These are phyloP conservation scores for Sturnira hondurensis DNA, from an alignment of 2,113 vertebrate genomes.

Conservation along the genomic window DNA sequence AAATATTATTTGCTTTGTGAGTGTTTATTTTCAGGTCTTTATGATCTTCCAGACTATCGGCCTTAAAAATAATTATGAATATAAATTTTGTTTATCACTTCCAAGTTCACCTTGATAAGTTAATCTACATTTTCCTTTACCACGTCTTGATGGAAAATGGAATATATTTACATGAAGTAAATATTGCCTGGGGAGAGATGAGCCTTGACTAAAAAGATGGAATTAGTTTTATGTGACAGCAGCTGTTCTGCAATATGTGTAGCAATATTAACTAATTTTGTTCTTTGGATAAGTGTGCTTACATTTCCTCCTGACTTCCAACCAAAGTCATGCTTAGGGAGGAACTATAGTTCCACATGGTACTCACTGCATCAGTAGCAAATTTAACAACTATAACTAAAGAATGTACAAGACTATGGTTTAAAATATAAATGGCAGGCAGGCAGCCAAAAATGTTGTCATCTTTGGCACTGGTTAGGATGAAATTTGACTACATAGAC, in stretches of 20 bases:
- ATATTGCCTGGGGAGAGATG: conserved; percentile 38
- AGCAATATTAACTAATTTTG: neutral
- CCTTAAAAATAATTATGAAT: conserved; percentile 1
- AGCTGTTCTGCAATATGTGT: conserved; percentile 44
- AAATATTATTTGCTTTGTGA: neutral
- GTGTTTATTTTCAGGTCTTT: neutral
- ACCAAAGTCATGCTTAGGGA: neutral
- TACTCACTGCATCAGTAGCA: neutral
- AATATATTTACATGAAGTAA: conserved; percentile 41
- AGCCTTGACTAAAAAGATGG: conserved; percentile 20
- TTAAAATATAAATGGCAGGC: neutral
- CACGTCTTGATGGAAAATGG: neutral
- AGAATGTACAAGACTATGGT: neutral
- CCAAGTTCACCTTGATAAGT: conserved; percentile 20
- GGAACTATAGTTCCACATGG: neutral
- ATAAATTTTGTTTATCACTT: conserved; percentile 1
- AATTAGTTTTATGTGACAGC: conserved; percentile 30
- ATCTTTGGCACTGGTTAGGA: neutral
- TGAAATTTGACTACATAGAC: neutral
- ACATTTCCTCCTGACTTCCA: neutral
- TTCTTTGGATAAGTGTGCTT: conserved; percentile 17
- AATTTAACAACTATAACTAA: neutral
- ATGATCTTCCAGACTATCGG: neutral
- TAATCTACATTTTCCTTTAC: neutral
- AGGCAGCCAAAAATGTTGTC: neutral